These are phyloP conservation scores for Diaprepes abbreviatus DNA, from an alignment of 2,888 invertebrate genomes.

Conservation along the genomic window DNA sequence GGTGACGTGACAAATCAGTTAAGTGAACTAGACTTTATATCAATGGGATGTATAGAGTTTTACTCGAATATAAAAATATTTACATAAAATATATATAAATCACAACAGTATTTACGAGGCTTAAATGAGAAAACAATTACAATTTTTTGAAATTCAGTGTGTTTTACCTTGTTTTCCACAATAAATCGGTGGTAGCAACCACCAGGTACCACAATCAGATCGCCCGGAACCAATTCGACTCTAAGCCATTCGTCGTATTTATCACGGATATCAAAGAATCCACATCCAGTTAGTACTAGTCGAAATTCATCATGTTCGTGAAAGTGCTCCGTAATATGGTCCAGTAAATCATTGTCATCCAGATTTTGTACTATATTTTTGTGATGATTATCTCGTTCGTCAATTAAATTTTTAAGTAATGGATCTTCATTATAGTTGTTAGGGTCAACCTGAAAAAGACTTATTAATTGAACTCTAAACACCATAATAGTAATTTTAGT, in stretches of 20 bases:
- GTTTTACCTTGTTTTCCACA: conserved; percentile 82
- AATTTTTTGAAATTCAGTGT: no score
- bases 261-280: conserved; percentile 94
- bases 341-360: conserved; percentile 85
- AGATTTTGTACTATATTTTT: conserved; percentile 84
- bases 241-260: conserved; percentile 89
- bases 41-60: no score
- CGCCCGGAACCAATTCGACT: conserved; percentile 84
- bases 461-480: no score
- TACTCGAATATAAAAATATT: no score
- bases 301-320: conserved; percentile 96
- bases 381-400: conserved; percentile 81
- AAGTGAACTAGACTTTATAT: no score
- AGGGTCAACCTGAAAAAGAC: conserved; percentile 67
- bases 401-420: conserved; percentile 76
- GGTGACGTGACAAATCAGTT: no score
- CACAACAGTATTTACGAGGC: no score
- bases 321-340: conserved; percentile 90
- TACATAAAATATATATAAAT: no score
- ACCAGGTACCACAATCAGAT: conserved; percentile 90
- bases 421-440: conserved; percentile 75
- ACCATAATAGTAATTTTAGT: no score
- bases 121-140: no score
- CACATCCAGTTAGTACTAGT: conserved; percentile 85
- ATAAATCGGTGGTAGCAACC: conserved; percentile 97